phyloP scores from a whole-genome alignment of 2,113 vertebrate genomes.

The Tiliqua scincoides region DNA sequence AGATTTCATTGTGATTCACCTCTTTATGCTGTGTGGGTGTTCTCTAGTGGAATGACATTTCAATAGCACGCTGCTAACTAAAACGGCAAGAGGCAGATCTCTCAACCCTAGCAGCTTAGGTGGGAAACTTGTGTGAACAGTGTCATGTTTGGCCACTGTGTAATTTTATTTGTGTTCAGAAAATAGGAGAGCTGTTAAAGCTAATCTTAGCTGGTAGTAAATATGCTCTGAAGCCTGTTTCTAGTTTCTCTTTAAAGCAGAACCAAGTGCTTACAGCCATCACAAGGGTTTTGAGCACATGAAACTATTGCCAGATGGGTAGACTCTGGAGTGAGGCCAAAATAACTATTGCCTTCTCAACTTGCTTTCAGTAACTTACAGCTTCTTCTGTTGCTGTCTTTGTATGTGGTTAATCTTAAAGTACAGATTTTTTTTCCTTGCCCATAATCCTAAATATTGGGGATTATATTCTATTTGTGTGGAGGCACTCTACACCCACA shows the following conservation, averaged over 20 bases:
- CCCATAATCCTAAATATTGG: not conserved
- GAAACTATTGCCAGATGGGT: not conserved
- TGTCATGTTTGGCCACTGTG: conserved; percentile 30
- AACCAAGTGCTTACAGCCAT: conserved; percentile 4
- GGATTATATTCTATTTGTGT: no score
- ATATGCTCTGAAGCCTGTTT: not conserved
- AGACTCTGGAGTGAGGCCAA: not conserved
- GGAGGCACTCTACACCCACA: no score
- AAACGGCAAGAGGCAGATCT: conserved; percentile 43
- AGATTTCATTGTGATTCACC: conserved; percentile 29
- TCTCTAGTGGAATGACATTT: conserved; percentile 39
- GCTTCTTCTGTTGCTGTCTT: not conserved
- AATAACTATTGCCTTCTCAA: not conserved
- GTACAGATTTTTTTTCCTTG: not conserved
- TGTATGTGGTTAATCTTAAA: not conserved
- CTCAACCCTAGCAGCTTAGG: conserved; percentile 18
- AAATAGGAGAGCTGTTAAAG: conserved; percentile 21
- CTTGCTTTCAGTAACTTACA: not conserved
- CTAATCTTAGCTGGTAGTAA: conserved; percentile 11
- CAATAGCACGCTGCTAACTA: conserved; percentile 45
- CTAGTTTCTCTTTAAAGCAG: not conserved
- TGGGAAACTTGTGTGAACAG: conserved; percentile 16
- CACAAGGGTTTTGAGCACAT: not conserved
- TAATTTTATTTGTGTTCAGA: conserved; percentile 38
- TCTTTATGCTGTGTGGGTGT: conserved; percentile 42